These are phyloP conservation scores for Nothocercus julius DNA, from an alignment of 2,113 vertebrate genomes.

Conservation along the genomic window DNA sequence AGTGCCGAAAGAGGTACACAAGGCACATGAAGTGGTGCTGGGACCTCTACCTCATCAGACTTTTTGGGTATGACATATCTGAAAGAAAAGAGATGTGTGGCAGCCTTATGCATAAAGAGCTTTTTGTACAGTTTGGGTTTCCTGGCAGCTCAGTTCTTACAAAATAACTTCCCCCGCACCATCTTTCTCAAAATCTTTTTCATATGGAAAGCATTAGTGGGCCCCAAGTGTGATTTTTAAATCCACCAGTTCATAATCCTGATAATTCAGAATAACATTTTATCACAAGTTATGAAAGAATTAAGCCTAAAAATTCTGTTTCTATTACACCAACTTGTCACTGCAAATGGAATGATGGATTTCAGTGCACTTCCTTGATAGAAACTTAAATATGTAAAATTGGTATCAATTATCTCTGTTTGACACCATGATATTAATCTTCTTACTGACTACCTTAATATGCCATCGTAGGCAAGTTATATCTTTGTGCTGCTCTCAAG, in stretches of 20 bases:
- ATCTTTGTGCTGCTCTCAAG: constrained; percentile 46
- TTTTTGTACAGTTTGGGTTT: background rate
- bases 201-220: constrained; percentile 30
- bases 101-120: background rate
- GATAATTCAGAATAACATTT: constrained; percentile 57
- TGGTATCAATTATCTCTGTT: constrained; percentile 69
- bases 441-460: constrained; percentile 28
- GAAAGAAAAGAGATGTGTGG: background rate
- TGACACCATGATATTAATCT: constrained; percentile 68
- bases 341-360: constrained; percentile 70
- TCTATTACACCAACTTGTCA: constrained; percentile 54
- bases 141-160: background rate
- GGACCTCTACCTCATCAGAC: background rate
- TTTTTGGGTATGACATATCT: background rate
- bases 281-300: constrained; percentile 52
- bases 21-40: background rate
- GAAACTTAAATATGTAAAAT: constrained; percentile 64
- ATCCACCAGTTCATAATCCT: constrained; percentile 53
- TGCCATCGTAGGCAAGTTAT: constrained; percentile 45
- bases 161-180: background rate
- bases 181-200: constrained; percentile 23
- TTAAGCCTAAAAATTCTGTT: constrained; percentile 57
- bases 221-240: constrained; percentile 47
- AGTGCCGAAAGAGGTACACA: background rate
- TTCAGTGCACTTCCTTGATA: constrained; percentile 53